phyloP scores from a whole-genome alignment of 2,888 invertebrate species.

The Himalopsyche anomala region DNA sequence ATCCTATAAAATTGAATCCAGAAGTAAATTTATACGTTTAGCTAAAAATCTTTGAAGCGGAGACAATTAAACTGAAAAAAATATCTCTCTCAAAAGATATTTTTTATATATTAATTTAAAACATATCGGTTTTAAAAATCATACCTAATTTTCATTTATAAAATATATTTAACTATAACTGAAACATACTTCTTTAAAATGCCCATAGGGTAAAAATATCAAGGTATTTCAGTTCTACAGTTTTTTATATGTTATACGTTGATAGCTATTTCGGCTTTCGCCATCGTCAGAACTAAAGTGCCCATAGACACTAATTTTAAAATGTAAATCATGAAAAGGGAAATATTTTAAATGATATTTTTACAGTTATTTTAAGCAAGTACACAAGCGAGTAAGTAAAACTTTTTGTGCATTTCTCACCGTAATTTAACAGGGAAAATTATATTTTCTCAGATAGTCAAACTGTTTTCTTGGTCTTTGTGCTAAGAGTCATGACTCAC shows the following conservation, averaged over 20 bases:
- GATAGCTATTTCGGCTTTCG: too few relatives aligned
- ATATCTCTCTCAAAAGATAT: not conserved
- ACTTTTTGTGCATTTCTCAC: not conserved
- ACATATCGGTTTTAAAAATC: not conserved
- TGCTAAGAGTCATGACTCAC: not conserved
- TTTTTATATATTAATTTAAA: not conserved
- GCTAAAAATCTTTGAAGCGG: too few relatives aligned
- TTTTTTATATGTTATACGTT: too few relatives aligned
- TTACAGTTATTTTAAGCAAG: not conserved
- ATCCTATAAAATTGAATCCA: too few relatives aligned
- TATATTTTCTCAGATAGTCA: slow-evolving; percentile 7
- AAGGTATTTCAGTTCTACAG: too few relatives aligned
- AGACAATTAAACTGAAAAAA: too few relatives aligned
- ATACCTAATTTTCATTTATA: too few relatives aligned
- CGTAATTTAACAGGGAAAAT: not conserved
- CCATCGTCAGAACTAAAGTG: too few relatives aligned
- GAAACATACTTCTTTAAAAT: not conserved
- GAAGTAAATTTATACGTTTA: too few relatives aligned
- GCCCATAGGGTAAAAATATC: too few relatives aligned
- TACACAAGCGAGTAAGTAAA: not conserved
- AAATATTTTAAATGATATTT: not conserved
- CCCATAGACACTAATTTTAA: not conserved
- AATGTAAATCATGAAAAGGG: not conserved
- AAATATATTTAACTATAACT: not conserved
- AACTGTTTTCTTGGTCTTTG: slow-evolving; percentile 8